Evolutionary conservation across 1,140 invertebrate species (phyloP).

Genomic region (Eriocheir sinensis): DNA sequence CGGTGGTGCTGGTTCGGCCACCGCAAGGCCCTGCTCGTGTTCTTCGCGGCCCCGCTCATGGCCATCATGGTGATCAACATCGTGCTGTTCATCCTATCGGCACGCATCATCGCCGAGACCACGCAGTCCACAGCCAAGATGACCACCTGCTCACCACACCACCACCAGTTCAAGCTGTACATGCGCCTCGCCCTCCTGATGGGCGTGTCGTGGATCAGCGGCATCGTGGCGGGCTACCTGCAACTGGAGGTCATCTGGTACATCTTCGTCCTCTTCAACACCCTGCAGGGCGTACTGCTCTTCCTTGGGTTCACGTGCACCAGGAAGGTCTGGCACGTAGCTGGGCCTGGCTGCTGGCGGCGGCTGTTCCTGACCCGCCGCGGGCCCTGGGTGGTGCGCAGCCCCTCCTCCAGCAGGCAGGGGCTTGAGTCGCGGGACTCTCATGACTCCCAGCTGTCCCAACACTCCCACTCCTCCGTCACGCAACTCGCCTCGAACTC

Average conservation of each 20-base stretch:
- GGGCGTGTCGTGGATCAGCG: constrained; percentile 84
- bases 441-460: constrained; percentile 60
- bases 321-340: constrained; percentile 72
- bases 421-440: constrained; percentile 59
- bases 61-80: constrained; percentile 83
- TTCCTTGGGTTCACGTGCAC: constrained; percentile 85
- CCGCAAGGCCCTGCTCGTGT: constrained; percentile 83
- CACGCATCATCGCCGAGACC: constrained; percentile 83
- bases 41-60: constrained; percentile 84
- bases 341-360: constrained; percentile 62
- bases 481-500: constrained; percentile 44
- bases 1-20: constrained; percentile 84
- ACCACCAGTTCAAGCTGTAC: constrained; percentile 84
- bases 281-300: constrained; percentile 85
- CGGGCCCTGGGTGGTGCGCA: constrained; percentile 49
- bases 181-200: constrained; percentile 84
- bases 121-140: constrained; percentile 81
- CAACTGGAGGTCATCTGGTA: constrained; percentile 83
- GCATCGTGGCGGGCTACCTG: constrained; percentile 83
- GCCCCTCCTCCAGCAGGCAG: constrained; percentile 66
- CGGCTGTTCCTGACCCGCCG: neutral
- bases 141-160: constrained; percentile 79
- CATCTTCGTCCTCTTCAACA: constrained; percentile 84
- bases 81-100: constrained; percentile 83
- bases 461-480: constrained; percentile 57